phyloP scores from a whole-genome alignment of 2,113 vertebrate species.

The Misgurnus anguillicaudatus region DNA sequence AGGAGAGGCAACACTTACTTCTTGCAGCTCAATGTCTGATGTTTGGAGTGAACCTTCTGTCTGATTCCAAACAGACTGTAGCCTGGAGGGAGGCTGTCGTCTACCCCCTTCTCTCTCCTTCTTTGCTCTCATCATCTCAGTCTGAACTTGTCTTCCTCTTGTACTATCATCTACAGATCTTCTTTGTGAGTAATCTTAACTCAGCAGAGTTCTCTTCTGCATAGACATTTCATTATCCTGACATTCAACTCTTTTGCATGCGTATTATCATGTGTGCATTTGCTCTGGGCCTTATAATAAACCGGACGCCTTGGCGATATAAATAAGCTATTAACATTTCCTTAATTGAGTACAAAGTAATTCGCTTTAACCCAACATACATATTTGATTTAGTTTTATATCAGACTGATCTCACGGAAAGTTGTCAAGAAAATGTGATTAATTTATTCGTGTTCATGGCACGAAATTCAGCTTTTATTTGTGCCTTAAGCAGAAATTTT shows the following conservation, averaged over 20 bases:
- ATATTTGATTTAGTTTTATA: too few species aligned
- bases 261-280: not conserved
- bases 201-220: constrained; percentile 3
- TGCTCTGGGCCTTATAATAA: not conserved
- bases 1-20: constrained; percentile 11
- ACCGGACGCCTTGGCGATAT: not conserved
- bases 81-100: constrained; percentile 14
- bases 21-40: constrained; percentile 11
- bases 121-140: not conserved
- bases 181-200: constrained; percentile 14
- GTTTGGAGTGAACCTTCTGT: constrained; percentile 7
- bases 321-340: not conserved
- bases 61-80: constrained; percentile 39
- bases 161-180: constrained; percentile 7
- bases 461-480: too few species aligned
- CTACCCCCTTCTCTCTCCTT: constrained; percentile 20
- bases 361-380: too few species aligned
- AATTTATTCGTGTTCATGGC: too few species aligned
- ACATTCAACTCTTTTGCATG: not conserved
- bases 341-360: too few species aligned
- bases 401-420: too few species aligned
- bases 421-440: too few species aligned
- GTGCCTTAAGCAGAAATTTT: too few species aligned
- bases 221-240: constrained; percentile 29
- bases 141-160: constrained; percentile 1